Evolutionary conservation across 1,140 invertebrate genomes (phyloP), one percentile per base, ranked within the genome.

Genomic region (Bombus balteatus): DNA sequence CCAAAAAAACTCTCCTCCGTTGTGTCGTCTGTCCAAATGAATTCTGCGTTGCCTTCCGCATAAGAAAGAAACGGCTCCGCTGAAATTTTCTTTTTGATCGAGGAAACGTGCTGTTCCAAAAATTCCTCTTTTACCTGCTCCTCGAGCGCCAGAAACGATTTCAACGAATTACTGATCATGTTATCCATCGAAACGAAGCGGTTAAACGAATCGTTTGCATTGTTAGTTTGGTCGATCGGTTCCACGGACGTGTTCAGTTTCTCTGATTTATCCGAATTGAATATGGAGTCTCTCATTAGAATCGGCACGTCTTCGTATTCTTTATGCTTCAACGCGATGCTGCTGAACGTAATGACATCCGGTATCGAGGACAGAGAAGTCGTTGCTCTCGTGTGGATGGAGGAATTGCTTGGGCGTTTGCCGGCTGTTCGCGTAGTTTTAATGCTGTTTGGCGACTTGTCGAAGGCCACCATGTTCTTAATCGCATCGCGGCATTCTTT

Each of bases 41-140:
- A 79, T 34, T 83, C 73, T 0, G n/a, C 43, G 4, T 13, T 13
- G 1, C 43, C 81, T 34, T 78, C 41, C 15, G 74, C 1, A 37
- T 83, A 83, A 10, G 59, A 70, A 13, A 83, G 43, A 12, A 77
- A 70, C 6, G 81, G 81, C 9, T 83, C 43, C 1, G 74, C 81
- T 0, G 81, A 83, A 3, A 83, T 83, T 32, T 78, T 83, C 8
- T 43, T 77, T n/a, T 78, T 78, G 0, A 25, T 66, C 18, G 62
- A n/a, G 18, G 32, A 10, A 4, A 3, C 15, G 1, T 65, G 12
- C 13, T 57, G 37, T 15, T 70, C 47, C 5, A 59, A 25, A 59
- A 15, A 71, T 28, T 81, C 79, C 3, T 72, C 68, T n/a, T 32
- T 71, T 0, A 81, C 10, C 9, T 81, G 32, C 4, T 72, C 75